Percentiles rank a stretch among this genome's conserved stretches.
phyloP scores from a whole-genome alignment of 2,797 vertebrate genomes.

The Enteromius thamalakanensis region DNA sequence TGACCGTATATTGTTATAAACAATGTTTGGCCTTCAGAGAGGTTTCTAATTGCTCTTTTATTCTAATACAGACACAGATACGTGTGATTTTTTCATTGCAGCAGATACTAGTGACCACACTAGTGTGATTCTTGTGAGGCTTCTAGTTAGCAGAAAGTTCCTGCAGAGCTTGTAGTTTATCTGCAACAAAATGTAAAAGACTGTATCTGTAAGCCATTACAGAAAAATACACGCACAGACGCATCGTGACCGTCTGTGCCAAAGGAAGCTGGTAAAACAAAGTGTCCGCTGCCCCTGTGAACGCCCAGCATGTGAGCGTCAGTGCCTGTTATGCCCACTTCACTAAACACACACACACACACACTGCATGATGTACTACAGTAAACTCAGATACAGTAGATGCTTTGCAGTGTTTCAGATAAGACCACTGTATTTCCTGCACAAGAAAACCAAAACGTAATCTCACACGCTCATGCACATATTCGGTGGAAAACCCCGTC shows the following conservation, averaged over 20 bases:
- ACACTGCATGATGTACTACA: not conserved
- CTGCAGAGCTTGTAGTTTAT: slow-evolving; percentile 67
- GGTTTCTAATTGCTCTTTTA: not conserved
- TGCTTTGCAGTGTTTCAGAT: slow-evolving; percentile 10
- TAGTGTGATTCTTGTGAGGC: slow-evolving; percentile 23
- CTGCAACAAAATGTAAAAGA: slow-evolving; percentile 51
- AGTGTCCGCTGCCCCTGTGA: slow-evolving; percentile 55
- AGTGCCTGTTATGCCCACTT: slow-evolving; percentile 55
- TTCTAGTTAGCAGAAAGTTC: slow-evolving; percentile 62
- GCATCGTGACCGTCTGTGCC: slow-evolving; percentile 60
- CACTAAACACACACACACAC: slow-evolving; percentile 50
- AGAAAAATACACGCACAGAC: slow-evolving; percentile 62
- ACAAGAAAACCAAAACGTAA: not conserved
- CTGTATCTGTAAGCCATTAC: slow-evolving; percentile 63
- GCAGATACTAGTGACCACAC: not conserved
- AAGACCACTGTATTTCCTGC: slow-evolving; percentile 36
- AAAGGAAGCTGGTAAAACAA: slow-evolving; percentile 54
- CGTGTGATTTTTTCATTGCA: not conserved
- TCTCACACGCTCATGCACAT: not conserved
- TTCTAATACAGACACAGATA: not conserved
- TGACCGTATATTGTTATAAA: not conserved
- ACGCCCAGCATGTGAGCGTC: slow-evolving; percentile 43
- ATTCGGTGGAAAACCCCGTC: slow-evolving; percentile 30
- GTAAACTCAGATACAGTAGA: slow-evolving; percentile 29
- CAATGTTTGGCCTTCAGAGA: not conserved